Evolutionary conservation across 2,113 vertebrate species (phyloP), one percentile per base, ranked within the genome.

Genomic region (Origma solitaria): DNA sequence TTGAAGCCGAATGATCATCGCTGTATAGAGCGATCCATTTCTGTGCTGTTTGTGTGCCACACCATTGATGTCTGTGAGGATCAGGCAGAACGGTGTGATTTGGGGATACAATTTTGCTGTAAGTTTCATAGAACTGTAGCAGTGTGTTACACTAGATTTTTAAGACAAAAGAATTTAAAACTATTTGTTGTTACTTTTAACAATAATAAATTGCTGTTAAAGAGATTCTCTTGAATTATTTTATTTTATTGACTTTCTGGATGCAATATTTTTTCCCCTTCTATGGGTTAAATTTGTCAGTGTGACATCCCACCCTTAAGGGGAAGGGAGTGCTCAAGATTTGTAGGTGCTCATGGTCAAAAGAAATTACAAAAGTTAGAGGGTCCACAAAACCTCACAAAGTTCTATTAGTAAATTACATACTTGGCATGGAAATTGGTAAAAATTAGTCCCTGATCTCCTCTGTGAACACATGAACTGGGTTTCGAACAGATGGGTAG

Each of bases 121-220:
- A 87, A 78, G 45, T 95, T 94, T 91, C 80, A 62, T 83, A 90
- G 69, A 93, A 91, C 71, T 88, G 79, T 94, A 91, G 65, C 77
- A 89, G 47, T 88, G 49, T 93, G 78, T 90, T 93, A 87, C 38
- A 37, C 47, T 62, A 93, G 75, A 83, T 90, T 95, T 97, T 95
- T 95, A 95, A 96, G 85, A 92, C 42, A 85, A 94, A 96, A 72
- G 12, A 30, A 91, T 92, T 95, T 89, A 86, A 96, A 94, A 45
- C 10, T 75, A 81, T 38, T 83, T 92, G 68, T 87, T 91, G 73
- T 94, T 94, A 94, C 82, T 95, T 94, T 88, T 95, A 92, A 88
- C 56, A 24, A 90, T 72, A 97, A 97, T 97, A 97, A 97, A 96
- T 68, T 90, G 76, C 76, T 94, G 68, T 84, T 96, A 73, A 90